phyloP scores from a whole-genome alignment of 2,113 vertebrate genomes.

The Pyrgilauda ruficollis region DNA sequence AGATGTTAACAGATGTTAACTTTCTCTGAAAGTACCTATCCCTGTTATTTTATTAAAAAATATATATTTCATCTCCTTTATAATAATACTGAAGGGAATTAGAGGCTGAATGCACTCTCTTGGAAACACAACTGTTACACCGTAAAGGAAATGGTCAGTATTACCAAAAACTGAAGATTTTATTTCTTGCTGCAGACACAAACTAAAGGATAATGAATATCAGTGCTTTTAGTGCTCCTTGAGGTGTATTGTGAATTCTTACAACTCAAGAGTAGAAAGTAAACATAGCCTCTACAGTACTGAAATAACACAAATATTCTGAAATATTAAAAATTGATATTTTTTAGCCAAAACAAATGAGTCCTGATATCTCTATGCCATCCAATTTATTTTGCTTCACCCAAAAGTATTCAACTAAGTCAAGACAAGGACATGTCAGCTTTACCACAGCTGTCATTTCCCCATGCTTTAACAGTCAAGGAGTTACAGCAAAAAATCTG shows the following conservation, averaged over 20 bases:
- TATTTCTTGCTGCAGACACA: conserved; percentile 24
- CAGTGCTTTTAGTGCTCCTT: neutral
- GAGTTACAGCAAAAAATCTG: neutral
- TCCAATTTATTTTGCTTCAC: neutral
- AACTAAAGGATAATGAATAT: conserved; percentile 42
- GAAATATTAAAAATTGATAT: conserved; percentile 15
- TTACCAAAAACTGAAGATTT: neutral
- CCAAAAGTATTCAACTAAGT: neutral
- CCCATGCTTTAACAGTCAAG: neutral
- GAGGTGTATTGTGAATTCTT: neutral
- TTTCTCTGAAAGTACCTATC: neutral
- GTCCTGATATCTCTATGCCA: neutral
- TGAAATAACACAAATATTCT: conserved; percentile 34
- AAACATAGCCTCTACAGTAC: neutral
- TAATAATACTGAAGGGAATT: neutral
- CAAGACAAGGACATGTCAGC: neutral
- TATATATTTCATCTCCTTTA: neutral
- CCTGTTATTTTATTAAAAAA: neutral
- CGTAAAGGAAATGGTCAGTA: neutral
- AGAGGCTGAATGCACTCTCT: neutral
- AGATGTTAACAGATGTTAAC: neutral
- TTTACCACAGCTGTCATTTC: neutral
- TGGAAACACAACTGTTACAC: neutral
- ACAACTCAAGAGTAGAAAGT: neutral
- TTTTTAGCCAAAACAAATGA: neutral